These are phyloP conservation scores for Hemiprocne comata DNA, from an alignment of 2,113 vertebrate species.

Conservation along the genomic window DNA sequence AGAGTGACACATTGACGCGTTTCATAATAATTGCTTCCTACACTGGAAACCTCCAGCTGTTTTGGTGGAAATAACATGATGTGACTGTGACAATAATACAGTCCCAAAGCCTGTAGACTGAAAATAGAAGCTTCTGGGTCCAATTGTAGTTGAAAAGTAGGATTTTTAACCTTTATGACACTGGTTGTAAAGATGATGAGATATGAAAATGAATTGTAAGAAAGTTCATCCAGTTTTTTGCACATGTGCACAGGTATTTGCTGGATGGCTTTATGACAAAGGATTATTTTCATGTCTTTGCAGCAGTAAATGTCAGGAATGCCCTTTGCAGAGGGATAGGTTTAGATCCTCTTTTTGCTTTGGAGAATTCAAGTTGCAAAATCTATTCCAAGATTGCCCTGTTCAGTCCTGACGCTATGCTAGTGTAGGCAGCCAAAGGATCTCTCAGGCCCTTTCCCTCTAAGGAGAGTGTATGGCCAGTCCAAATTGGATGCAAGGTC, in stretches of 20 bases:
- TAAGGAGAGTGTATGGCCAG: not conserved
- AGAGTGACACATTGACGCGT: slow-evolving; percentile 38
- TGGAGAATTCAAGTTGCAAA: not conserved
- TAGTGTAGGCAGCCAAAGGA: not conserved
- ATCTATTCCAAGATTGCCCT: not conserved
- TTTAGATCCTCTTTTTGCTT: not conserved
- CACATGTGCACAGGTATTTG: not conserved
- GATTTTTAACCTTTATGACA: not conserved
- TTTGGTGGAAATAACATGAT: slow-evolving; percentile 39
- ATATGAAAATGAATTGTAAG: not conserved
- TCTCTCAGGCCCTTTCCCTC: not conserved
- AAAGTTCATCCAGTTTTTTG: not conserved
- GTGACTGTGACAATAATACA: slow-evolving; percentile 21
- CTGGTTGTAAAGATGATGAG: not conserved
- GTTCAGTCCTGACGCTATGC: not conserved
- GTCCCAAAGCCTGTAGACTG: not conserved
- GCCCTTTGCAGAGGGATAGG: not conserved
- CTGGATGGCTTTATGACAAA: not conserved
- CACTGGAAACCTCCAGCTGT: slow-evolving; percentile 52
- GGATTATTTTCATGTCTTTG: not conserved
- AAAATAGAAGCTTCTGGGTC: slow-evolving; percentile 10
- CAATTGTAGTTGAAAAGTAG: not conserved
- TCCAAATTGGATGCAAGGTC: not conserved
- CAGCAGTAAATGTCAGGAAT: not conserved
- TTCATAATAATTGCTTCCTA: slow-evolving; percentile 57